phyloP scores from a whole-genome alignment of 2,888 invertebrate genomes.

The Ormyrus pomaceus region DNA sequence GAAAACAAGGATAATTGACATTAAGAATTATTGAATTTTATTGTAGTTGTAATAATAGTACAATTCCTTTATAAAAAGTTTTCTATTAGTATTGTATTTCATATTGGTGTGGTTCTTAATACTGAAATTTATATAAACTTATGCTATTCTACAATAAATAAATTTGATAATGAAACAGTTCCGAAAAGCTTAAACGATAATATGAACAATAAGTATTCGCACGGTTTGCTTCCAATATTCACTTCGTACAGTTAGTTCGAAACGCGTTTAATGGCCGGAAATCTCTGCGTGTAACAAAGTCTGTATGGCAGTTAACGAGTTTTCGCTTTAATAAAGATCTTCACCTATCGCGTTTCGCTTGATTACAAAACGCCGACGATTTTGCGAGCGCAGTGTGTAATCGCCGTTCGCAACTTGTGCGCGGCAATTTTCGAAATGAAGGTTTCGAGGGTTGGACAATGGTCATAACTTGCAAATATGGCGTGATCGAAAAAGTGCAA shows the following conservation, averaged over 20 bases:
- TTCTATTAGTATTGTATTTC: no score
- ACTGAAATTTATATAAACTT: no score
- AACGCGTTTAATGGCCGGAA: slow-evolving; percentile 11
- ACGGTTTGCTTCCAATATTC: background rate
- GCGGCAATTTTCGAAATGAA: background rate
- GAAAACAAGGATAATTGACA: no score
- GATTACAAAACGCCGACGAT: slow-evolving; percentile 15
- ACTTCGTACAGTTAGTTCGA: background rate
- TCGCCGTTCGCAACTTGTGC: background rate
- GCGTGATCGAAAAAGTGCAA: no score
- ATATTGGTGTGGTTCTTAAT: no score
- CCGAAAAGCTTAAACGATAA: no score
- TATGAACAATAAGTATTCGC: no score
- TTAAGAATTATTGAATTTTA: no score
- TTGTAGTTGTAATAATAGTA: no score
- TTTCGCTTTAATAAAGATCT: slow-evolving; percentile 6
- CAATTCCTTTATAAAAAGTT: no score
- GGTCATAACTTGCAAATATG: background rate
- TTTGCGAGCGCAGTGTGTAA: background rate
- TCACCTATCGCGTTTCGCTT: slow-evolving; percentile 1
- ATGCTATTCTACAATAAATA: no score
- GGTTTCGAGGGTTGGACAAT: background rate
- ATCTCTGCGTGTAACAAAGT: background rate
- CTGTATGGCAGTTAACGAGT: slow-evolving; percentile 13
- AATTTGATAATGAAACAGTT: no score